Conservation (phyloP, 2,888 invertebrate genomes). For the Gari tellinella region DNA sequence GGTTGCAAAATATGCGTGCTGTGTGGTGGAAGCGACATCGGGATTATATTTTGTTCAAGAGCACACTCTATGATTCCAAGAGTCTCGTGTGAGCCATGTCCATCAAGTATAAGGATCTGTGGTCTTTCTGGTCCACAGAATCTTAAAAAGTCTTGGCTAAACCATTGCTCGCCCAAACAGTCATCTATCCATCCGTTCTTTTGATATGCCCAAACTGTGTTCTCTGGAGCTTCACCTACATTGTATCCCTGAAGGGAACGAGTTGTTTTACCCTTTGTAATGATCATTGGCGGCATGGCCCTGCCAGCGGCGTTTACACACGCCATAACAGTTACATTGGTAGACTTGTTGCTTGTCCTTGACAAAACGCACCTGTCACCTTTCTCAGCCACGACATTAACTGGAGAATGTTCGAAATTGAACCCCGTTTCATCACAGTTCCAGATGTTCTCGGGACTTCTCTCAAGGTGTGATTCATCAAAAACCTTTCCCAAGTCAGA, state of each 20-base stretch:
- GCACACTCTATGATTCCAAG: conserved; percentile 54
- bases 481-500: conserved; percentile 23
- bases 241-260: conserved; percentile 47
- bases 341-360: no score
- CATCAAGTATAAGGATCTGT: conserved; percentile 58
- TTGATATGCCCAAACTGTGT: conserved; percentile 57
- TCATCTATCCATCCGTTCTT: conserved; percentile 65
- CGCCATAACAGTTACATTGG: no score
- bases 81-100: conserved; percentile 58
- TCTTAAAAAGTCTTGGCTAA: conserved; percentile 53
- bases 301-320: conserved; percentile 55
- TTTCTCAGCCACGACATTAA: no score
- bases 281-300: conserved; percentile 50
- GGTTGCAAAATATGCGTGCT: conserved; percentile 28
- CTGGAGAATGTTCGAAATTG: no score
- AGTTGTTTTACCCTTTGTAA: conserved; percentile 59
- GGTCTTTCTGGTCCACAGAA: conserved; percentile 58
- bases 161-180: conserved; percentile 63
- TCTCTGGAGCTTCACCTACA: conserved; percentile 40
- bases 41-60: conserved; percentile 32
- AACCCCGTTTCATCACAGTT: conserved; percentile 30
- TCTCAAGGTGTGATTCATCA: conserved; percentile 7
- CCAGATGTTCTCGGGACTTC: conserved; percentile 3
- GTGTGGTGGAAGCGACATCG: conserved; percentile 29
- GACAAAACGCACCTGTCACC: no score